phyloP scores from a whole-genome alignment of 2,113 vertebrate genomes.

The Rhea americana region DNA sequence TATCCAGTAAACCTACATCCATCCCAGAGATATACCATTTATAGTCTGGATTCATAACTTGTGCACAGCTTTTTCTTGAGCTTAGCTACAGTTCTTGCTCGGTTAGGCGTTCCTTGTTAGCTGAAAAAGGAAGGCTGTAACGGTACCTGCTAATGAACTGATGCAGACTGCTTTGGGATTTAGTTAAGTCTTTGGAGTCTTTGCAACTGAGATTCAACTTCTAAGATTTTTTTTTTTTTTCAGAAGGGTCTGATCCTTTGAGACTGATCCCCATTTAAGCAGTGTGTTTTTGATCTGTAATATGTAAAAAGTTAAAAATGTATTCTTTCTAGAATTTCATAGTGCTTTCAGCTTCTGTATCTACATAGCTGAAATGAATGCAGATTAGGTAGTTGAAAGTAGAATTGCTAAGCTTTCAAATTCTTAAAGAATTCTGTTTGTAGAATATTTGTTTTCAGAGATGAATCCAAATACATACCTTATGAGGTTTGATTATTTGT shows the following conservation, averaged over 20 bases:
- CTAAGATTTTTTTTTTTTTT: neutral
- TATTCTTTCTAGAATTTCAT: neutral
- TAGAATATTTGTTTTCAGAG: neutral
- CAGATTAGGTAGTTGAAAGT: neutral
- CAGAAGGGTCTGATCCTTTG: neutral
- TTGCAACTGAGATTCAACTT: rapidly evolving
- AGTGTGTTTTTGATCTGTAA: neutral
- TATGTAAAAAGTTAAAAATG: neutral
- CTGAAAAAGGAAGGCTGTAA: neutral
- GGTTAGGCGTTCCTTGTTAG: rapidly evolving
- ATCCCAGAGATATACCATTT: neutral
- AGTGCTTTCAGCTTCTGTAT: neutral
- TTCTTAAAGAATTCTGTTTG: neutral
- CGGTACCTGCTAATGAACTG: neutral
- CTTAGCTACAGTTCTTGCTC: neutral
- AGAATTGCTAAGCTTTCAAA: neutral
- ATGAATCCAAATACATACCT: neutral
- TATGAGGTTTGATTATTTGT: neutral
- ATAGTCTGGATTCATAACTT: neutral
- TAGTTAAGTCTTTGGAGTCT: neutral
- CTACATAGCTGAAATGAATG: neutral
- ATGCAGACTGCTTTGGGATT: neutral
- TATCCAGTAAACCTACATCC: neutral
- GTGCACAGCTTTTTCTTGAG: neutral
- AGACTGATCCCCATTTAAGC: neutral